Evolutionary conservation across 2,888 invertebrate species (phyloP).

Genomic region (Drosophila yooni): DNA sequence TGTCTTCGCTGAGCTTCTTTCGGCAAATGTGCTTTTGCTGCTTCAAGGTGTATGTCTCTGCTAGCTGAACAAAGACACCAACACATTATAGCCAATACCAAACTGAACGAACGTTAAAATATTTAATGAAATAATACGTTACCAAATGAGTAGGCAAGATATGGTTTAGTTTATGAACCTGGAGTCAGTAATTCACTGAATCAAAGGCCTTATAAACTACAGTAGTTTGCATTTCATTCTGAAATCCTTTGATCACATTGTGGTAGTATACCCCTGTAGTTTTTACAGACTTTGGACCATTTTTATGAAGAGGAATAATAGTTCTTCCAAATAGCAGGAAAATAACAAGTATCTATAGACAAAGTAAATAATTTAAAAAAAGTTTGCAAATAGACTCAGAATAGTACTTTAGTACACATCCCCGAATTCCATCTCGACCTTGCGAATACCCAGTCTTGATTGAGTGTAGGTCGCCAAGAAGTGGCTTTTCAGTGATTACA

Average conservation of each 20-base stretch:
- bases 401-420: neutral
- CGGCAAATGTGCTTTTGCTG: neutral
- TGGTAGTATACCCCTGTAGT: neutral
- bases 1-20: constrained; percentile 21
- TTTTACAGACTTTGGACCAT: neutral
- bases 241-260: neutral
- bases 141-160: neutral
- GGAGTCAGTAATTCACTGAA: neutral
- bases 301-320: neutral
- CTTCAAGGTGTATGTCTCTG: neutral
- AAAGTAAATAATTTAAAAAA: neutral
- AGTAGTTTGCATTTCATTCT: neutral
- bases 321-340: neutral
- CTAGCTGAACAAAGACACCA: constrained; percentile 7
- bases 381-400: neutral
- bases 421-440: neutral
- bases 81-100: neutral
- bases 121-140: too few species aligned
- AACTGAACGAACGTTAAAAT: neutral
- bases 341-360: neutral
- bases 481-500: neutral
- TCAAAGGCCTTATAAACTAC: neutral
- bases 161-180: neutral
- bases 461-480: neutral
- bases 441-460: neutral